Percentiles rank a stretch among this genome's conserved stretches.
Conservation (phyloP, 2,797 vertebrate species). For the Coendou prehensilis region DNA sequence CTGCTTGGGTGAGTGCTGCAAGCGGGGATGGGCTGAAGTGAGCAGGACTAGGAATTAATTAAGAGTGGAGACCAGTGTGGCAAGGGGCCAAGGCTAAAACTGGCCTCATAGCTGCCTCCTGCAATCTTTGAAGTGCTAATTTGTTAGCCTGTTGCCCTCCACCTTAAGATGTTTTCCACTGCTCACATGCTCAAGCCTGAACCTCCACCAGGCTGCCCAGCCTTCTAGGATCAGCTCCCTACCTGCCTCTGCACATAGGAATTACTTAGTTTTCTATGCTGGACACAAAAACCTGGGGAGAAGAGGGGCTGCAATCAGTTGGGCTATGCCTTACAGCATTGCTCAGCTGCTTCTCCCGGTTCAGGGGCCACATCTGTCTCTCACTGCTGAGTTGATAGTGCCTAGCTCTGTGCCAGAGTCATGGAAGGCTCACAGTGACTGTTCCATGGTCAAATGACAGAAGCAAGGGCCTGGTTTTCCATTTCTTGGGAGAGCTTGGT, state of each 20-base stretch:
- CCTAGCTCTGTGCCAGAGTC: neutral
- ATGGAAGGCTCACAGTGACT: neutral
- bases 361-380: neutral
- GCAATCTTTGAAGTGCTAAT: neutral
- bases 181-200: neutral
- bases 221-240: neutral
- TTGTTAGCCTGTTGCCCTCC: neutral
- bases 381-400: neutral
- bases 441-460: neutral
- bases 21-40: neutral
- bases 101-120: neutral
- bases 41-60: neutral
- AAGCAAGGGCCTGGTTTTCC: neutral
- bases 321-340: neutral
- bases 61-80: neutral
- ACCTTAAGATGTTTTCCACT: slow-evolving; percentile 1
- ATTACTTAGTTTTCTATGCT: neutral
- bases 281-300: neutral
- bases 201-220: neutral
- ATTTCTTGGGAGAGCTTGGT: neutral
- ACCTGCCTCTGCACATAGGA: neutral
- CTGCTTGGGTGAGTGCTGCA: neutral
- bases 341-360: neutral
- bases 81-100: neutral
- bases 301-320: neutral